Base-by-base conservation (phyloP, 1,140 invertebrate genomes). In the Cecropterus lyciades region DNA sequence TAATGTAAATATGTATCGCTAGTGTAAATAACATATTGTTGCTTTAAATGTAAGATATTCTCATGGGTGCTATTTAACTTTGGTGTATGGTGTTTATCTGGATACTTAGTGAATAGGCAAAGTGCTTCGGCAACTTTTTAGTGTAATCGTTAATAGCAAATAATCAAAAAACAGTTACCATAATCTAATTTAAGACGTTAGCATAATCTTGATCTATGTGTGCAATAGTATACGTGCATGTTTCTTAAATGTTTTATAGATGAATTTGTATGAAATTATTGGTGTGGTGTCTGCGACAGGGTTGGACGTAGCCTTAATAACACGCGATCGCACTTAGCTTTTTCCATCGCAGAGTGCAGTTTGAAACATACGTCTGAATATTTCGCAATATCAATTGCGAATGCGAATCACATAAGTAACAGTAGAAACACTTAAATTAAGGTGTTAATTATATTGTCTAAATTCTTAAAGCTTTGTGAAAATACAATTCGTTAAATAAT, bases 31-130 rank as follows among this genome's bases (percentile, higher is more conserved):
- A 69, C 79, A 78, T 77, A 85, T 42, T 84, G 72, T 85, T 52
- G 86, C 84, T 89, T 89, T 89, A 84, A 85, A 73, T 87, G 85
- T 91, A 87, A 76, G 80, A 84, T 84, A 87, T 86, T 87, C 69
- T 85, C 77, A 91, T 88, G 86, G 88, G 88, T 91, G 88, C 88
- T 89, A 91, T 88, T 91, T 88, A 89, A 84, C 67, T n/a, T 71
- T 79, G 87, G 89, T 89, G 86, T 86, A 86, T 80, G 88, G 88
- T 91, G 70, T 82, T 74, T 62, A 78, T 70, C 27, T 65, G 62
- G 63, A 56, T 77, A 73, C 59, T 76, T 77, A 71, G 57, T 45
- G 42, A 24, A 70, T 80, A 83, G 72, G 52, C 71, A 69, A 77
- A 73, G 59, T 73, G 76, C 70, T 79, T 60, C 74, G 72, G 77